These are phyloP conservation scores for Hippocampus comes DNA, from an alignment of 2,113 vertebrate species.

Conservation along the genomic window DNA sequence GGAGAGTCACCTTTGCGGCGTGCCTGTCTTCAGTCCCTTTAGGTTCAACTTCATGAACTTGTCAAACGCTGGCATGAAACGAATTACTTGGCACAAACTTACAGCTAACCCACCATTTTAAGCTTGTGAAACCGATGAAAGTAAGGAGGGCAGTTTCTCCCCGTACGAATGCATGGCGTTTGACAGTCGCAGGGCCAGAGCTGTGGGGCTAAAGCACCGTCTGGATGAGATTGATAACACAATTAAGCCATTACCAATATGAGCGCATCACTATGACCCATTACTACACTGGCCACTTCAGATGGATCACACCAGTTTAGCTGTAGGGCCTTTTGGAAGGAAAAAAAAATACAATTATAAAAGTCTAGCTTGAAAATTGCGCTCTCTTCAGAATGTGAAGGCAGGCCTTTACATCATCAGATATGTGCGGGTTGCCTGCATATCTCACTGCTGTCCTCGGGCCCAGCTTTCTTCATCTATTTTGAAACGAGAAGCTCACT, in stretches of 20 bases:
- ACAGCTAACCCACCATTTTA: constrained; percentile 29
- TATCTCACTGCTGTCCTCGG: constrained; percentile 65
- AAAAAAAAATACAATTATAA: constrained; percentile 64
- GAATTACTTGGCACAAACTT: constrained; percentile 21
- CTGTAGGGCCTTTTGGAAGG: constrained; percentile 62
- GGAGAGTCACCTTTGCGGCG: constrained; percentile 27
- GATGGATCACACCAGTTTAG: constrained; percentile 66
- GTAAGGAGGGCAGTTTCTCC: constrained; percentile 32
- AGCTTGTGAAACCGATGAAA: constrained; percentile 47
- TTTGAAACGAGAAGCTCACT: constrained; percentile 66
- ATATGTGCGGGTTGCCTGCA: constrained; percentile 68
- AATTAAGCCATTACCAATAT: constrained; percentile 72
- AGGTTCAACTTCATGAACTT: constrained; percentile 62
- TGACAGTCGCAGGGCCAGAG: constrained; percentile 63
- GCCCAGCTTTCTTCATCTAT: constrained; percentile 64
- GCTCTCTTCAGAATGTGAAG: constrained; percentile 74
- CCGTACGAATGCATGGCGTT: constrained; percentile 47
- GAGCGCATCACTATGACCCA: constrained; percentile 75
- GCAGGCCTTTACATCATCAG: constrained; percentile 71
- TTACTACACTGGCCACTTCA: constrained; percentile 67
- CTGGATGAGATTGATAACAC: constrained; percentile 76
- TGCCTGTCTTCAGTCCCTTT: constrained; percentile 48
- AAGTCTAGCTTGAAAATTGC: constrained; percentile 68
- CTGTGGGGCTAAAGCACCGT: constrained; percentile 64
- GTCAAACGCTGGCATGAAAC: constrained; percentile 63